Percentiles rank a stretch among this genome's conserved stretches.
These are phyloP conservation scores for Mercenaria mercenaria DNA, from an alignment of 1,140 invertebrate species.

Conservation along the genomic window DNA sequence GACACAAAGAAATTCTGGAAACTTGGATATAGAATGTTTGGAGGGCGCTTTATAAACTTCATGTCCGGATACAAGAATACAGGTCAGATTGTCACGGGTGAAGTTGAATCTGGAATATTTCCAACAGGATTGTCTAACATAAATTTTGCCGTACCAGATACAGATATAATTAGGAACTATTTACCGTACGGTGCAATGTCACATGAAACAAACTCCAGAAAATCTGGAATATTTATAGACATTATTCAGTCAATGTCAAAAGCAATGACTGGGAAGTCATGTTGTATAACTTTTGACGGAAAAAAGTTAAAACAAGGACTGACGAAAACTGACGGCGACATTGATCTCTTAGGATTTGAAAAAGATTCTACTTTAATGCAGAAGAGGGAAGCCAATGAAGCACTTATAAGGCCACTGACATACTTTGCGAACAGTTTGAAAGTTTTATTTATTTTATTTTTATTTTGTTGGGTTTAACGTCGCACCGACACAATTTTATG, in stretches of 20 bases:
- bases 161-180: background rate
- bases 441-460: no score
- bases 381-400: background rate
- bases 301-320: conserved; percentile 22
- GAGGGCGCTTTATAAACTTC: conserved; percentile 24
- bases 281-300: conserved; percentile 9
- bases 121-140: background rate
- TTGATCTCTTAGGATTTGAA: conserved; percentile 22
- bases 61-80: conserved; percentile 36
- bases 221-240: background rate
- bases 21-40: conserved; percentile 24
- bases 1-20: conserved; percentile 39
- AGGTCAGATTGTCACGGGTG: background rate
- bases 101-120: background rate
- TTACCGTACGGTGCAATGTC: background rate
- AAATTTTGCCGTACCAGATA: conserved; percentile 27
- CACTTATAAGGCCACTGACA: background rate
- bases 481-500: no score
- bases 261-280: background rate
- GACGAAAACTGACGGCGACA: background rate
- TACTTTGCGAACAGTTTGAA: no score
- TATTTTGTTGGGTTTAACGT: no score
- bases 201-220: background rate
- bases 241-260: background rate
- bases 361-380: background rate